Evolutionary conservation across 1,140 invertebrate genomes (phyloP), one percentile per base, ranked within the genome.

Genomic region (Drosophila tristis): DNA sequence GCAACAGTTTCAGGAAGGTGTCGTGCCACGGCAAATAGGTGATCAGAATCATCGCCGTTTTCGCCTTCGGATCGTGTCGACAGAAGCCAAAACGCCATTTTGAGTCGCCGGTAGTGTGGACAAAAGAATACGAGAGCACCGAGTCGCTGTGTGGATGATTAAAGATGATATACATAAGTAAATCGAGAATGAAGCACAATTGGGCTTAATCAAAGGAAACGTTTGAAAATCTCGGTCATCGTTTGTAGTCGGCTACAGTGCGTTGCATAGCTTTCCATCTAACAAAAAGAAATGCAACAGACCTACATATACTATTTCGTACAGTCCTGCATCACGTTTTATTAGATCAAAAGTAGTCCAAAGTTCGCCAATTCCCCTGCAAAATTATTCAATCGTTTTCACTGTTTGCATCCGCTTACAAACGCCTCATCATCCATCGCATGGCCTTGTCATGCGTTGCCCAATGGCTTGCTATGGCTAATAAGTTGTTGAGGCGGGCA

Each of bases 81-180:
- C 97, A 98, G 92, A 98, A 99, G 67, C 98, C 98, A 94, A 98
- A 99, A 42, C 97, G 98, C 95, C 97, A 99, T 94, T 98, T 98
- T 26, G 97, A 98, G 91, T 98, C 97, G 78, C 96, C 94, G 81
- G 96, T 97, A 16, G 98, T 99, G 74, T 99, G 93, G 31, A 98
- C 98, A 94, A 99, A 99, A 11, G 97, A 98, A 92, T 97, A 98
- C 1, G 82, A 80, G 62, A 90, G 84, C 51, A 92, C 89, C 15
- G 85, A 85, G 16, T 75, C 76, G 49, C 91, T 92, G 55, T 45
- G 31, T 35, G 9, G 31, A 35, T 35, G 31, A 35, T 74, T 15
- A 26, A 15, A 56, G 15, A 44, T 2, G 29, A 58, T 8, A 72
- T 8, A 47, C 3, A 60, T 29, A 20, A 20, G 20, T 20, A 20